Evolutionary conservation across 2,113 vertebrate genomes (phyloP).

Genomic region (Anthoscopus minutus): DNA sequence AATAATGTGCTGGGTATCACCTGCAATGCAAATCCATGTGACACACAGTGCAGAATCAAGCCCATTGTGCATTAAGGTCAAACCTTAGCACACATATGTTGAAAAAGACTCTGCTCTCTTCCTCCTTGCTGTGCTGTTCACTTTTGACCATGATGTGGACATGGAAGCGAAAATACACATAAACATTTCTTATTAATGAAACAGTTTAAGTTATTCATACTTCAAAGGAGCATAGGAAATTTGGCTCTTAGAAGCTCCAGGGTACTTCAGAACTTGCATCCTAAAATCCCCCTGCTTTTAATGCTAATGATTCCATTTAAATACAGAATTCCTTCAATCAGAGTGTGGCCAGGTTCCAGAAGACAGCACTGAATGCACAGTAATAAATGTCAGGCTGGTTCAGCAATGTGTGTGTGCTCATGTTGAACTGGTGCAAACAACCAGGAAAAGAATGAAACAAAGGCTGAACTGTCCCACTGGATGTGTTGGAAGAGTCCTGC

Average conservation of each 20-base stretch:
- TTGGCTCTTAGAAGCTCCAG: not conserved
- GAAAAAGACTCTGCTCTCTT: not conserved
- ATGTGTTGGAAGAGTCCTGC: not conserved
- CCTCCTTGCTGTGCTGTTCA: not conserved
- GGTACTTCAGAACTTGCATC: not conserved
- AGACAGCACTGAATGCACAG: not conserved
- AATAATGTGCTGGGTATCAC: not conserved
- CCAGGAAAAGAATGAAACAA: not conserved
- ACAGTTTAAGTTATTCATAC: not conserved
- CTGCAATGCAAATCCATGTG: not conserved
- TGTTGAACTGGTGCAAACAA: not conserved
- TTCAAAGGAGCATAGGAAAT: not conserved
- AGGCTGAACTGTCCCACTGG: not conserved
- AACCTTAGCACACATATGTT: not conserved
- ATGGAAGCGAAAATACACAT: not conserved
- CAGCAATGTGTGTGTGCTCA: not conserved
- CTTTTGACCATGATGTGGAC: not conserved
- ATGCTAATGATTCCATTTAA: not conserved
- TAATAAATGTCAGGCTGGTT: not conserved
- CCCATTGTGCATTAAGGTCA: not conserved
- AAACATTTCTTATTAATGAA: not conserved
- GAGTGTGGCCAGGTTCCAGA: not conserved
- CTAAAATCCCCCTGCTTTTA: not conserved
- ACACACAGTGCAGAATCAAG: not conserved
- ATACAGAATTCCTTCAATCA: not conserved